Percentiles rank a stretch among this genome's conserved stretches.
These are phyloP conservation scores for Plecturocebus donacophilus DNA, from an alignment of 2,113 vertebrate species.

Conservation along the genomic window DNA sequence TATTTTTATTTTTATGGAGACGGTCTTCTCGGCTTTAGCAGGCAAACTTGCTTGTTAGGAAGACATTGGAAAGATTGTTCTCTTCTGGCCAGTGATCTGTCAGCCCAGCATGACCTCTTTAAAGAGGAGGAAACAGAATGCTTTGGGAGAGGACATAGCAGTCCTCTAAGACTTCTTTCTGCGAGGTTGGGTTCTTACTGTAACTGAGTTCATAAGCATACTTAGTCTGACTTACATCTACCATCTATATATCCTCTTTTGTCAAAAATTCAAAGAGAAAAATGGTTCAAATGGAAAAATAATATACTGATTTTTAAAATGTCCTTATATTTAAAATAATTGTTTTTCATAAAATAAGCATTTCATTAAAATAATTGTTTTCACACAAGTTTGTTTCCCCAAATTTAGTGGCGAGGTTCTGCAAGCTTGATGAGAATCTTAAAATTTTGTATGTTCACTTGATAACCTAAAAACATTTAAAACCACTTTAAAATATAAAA, in stretches of 20 bases:
- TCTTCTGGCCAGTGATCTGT: not conserved
- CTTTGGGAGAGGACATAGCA: not conserved
- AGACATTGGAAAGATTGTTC: not conserved
- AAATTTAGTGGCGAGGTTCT: not conserved
- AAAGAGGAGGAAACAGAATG: not conserved
- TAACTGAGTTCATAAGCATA: not conserved
- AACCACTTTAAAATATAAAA: constrained; percentile 43
- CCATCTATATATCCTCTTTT: not conserved
- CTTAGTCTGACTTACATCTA: not conserved
- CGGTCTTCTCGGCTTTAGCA: constrained; percentile 20
- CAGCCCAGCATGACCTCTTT: not conserved
- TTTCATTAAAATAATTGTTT: not conserved
- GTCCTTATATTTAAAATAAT: not conserved
- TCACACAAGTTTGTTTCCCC: constrained; percentile 13
- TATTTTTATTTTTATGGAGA: constrained; percentile 63
- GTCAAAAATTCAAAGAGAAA: constrained; percentile 26
- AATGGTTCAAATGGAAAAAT: constrained; percentile 29
- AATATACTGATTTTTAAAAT: not conserved
- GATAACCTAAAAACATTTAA: constrained; percentile 30
- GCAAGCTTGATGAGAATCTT: not conserved
- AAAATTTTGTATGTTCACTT: not conserved
- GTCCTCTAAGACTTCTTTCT: not conserved
- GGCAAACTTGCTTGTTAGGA: not conserved
- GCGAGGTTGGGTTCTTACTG: not conserved
- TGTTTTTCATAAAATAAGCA: constrained; percentile 1